Evolutionary conservation across 2,888 invertebrate genomes (phyloP).

Genomic region (Tortricodes alternella): DNA sequence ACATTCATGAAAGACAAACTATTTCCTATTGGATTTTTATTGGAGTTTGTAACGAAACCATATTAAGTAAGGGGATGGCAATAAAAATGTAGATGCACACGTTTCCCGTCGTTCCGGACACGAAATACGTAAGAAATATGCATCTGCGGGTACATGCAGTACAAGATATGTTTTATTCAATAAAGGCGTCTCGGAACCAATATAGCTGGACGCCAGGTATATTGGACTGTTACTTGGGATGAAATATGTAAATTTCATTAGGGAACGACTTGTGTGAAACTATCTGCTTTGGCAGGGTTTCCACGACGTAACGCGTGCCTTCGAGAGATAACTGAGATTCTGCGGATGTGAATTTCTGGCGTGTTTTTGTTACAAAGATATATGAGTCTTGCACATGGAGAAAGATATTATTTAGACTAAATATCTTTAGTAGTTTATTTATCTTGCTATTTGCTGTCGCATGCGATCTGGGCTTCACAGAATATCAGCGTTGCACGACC

Average conservation of each 20-base stretch:
- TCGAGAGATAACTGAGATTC: slow-evolving; percentile 14
- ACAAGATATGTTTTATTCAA: slow-evolving; percentile 77
- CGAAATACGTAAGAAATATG: slow-evolving; percentile 73
- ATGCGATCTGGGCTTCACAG: no score
- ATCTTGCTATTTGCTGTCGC: no score
- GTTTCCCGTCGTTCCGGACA: slow-evolving; percentile 47
- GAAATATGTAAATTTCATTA: slow-evolving; percentile 38
- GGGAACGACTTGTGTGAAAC: slow-evolving; percentile 22
- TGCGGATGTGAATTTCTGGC: slow-evolving; percentile 6
- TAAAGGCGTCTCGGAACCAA: slow-evolving; percentile 62
- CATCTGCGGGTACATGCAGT: slow-evolving; percentile 69
- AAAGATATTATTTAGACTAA: not conserved
- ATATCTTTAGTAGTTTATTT: not conserved
- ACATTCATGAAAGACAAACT: slow-evolving; percentile 33
- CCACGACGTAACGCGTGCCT: slow-evolving; percentile 19
- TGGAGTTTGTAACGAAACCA: slow-evolving; percentile 38
- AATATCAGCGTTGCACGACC: no score
- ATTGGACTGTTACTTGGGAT: slow-evolving; percentile 57
- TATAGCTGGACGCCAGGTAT: slow-evolving; percentile 53
- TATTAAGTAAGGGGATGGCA: slow-evolving; percentile 45
- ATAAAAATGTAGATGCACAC: slow-evolving; percentile 69
- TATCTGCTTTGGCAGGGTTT: slow-evolving; percentile 31
- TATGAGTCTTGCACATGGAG: not conserved
- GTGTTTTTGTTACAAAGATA: not conserved
- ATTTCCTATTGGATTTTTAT: slow-evolving; percentile 36